These are phyloP conservation scores for Cinclus cinclus DNA, from an alignment of 2,113 vertebrate species.

Conservation along the genomic window DNA sequence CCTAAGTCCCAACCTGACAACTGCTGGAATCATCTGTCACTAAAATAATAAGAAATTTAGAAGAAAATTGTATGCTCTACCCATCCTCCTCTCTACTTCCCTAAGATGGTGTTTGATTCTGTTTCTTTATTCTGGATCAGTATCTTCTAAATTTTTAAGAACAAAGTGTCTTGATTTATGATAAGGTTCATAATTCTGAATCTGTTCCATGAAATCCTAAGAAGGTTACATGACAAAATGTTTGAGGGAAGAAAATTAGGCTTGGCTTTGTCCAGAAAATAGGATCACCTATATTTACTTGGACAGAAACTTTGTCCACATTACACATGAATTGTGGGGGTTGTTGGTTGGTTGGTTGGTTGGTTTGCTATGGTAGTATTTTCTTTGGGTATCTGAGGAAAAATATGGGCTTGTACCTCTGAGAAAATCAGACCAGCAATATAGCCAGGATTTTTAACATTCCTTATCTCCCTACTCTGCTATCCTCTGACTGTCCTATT, in stretches of 20 bases:
- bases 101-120: neutral
- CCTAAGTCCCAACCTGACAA: neutral
- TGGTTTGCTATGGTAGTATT: neutral
- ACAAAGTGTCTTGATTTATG: neutral
- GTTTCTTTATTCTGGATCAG: neutral
- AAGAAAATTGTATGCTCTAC: neutral
- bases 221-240: neutral
- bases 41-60: neutral
- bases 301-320: neutral
- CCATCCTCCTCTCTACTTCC: neutral
- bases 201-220: neutral
- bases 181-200: neutral
- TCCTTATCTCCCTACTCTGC: neutral
- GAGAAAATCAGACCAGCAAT: neutral
- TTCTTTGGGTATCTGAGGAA: neutral
- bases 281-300: neutral
- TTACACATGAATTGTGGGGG: neutral
- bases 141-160: neutral
- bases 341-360: accelerated
- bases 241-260: neutral
- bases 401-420: neutral
- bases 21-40: neutral
- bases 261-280: neutral
- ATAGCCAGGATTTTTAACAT: neutral
- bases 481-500: neutral